Conservation (phyloP, 1,140 invertebrate species). For the Carposina sasakii region DNA sequence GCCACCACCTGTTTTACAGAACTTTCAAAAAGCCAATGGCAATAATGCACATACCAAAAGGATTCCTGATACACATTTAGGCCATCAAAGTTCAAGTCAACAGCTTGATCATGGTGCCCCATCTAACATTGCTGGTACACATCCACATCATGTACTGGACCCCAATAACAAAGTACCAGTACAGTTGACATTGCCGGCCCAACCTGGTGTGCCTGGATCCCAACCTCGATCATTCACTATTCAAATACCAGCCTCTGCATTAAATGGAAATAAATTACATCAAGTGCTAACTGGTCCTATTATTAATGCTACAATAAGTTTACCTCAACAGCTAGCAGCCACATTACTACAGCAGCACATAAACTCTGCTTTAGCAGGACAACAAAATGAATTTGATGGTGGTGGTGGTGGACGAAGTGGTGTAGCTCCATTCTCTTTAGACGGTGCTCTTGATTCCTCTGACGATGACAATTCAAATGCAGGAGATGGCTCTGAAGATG, state of each 20-base stretch:
- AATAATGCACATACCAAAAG: constrained; percentile 50
- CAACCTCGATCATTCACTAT: constrained; percentile 83
- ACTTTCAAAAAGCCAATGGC: constrained; percentile 73
- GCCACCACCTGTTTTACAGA: constrained; percentile 71
- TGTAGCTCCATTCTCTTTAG: constrained; percentile 55
- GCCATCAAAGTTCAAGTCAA: constrained; percentile 53
- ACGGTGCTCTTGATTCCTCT: constrained; percentile 63
- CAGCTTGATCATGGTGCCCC: constrained; percentile 45
- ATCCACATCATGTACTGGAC: constrained; percentile 61
- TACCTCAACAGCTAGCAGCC: constrained; percentile 84
- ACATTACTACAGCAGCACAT: constrained; percentile 89
- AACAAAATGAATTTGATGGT: constrained; percentile 63
- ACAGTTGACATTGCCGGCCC: constrained; percentile 79
- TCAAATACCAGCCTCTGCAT: constrained; percentile 87
- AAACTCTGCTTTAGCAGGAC: constrained; percentile 77
- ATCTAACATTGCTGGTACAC: constrained; percentile 38
- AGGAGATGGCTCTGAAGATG: constrained; percentile 83
- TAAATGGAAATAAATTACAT: constrained; percentile 80
- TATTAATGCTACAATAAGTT: constrained; percentile 88
- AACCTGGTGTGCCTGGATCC: constrained; percentile 77
- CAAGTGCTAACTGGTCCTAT: constrained; percentile 85
- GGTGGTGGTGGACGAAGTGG: constrained; percentile 58
- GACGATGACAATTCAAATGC: constrained; percentile 68
- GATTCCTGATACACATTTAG: constrained; percentile 33
- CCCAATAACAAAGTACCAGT: constrained; percentile 73